phyloP scores from a whole-genome alignment of 2,113 vertebrate species.

The Grammomys dolichurus region DNA sequence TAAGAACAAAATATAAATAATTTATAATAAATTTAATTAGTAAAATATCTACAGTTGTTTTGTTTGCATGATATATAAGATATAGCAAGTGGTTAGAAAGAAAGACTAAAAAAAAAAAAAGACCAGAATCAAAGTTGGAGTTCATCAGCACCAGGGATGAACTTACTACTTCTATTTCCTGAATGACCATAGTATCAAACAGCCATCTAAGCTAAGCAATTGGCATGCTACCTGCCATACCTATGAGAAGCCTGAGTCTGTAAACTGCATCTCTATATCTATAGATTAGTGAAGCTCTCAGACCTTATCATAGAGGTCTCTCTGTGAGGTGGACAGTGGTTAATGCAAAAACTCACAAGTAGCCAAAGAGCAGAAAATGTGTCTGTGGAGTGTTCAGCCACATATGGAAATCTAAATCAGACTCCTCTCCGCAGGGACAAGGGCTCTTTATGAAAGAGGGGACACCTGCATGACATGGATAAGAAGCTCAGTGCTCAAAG shows the following conservation, averaged over 20 bases:
- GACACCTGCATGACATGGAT: background rate
- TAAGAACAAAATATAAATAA: background rate
- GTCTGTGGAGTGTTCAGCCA: background rate
- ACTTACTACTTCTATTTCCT: background rate
- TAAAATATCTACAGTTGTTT: background rate
- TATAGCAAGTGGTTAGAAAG: background rate
- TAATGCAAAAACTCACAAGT: background rate
- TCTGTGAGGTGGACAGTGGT: background rate
- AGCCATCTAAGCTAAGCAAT: too few species aligned
- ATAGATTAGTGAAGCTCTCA: background rate
- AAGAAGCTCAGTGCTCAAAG: background rate
- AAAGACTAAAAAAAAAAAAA: too few species aligned
- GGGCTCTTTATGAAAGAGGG: background rate
- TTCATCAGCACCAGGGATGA: too few species aligned
- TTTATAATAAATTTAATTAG: constrained; percentile 24
- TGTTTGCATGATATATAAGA: constrained; percentile 29
- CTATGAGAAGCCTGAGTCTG: background rate
- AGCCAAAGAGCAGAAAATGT: background rate
- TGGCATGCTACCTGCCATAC: background rate
- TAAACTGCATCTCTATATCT: background rate
- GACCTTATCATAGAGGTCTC: background rate
- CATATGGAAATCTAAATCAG: background rate
- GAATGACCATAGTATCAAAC: background rate
- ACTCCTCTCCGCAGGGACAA: background rate
- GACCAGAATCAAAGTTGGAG: background rate